These are phyloP conservation scores for Pardosa pseudoannulata DNA, from an alignment of 2,888 invertebrate species.

Conservation along the genomic window DNA sequence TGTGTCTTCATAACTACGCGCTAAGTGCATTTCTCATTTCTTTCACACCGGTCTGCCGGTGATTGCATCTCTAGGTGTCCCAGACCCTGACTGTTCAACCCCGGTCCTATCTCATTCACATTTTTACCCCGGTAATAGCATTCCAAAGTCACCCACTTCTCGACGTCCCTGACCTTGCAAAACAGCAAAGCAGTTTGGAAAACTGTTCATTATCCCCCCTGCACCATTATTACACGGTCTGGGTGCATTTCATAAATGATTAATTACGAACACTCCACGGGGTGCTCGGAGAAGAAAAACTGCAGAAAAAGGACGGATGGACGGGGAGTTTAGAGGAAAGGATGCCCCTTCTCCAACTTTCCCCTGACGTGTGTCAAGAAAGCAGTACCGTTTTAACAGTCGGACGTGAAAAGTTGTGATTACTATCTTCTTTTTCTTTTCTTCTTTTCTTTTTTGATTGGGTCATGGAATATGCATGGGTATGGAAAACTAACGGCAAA, in stretches of 20 bases:
- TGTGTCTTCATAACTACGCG: too few species aligned
- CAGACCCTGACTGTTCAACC: too few species aligned
- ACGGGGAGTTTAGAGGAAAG: not conserved
- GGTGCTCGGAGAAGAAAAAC: conserved; percentile 5
- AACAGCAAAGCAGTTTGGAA: conserved; percentile 54
- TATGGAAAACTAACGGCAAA: too few species aligned
- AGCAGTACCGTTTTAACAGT: conserved; percentile 3
- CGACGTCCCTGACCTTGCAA: conserved; percentile 44
- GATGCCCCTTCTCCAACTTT: not conserved
- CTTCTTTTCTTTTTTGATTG: too few species aligned
- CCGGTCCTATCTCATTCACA: too few species aligned
- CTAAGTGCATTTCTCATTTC: too few species aligned
- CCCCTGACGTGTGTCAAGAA: not conserved
- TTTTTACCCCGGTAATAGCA: not conserved
- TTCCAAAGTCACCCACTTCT: conserved; percentile 58
- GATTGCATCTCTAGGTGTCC: too few species aligned
- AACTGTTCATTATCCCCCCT: conserved; percentile 69
- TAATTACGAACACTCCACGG: conserved; percentile 58
- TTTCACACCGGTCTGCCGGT: too few species aligned
- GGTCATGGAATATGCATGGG: too few species aligned
- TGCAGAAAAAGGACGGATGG: not conserved
- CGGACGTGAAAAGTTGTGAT: not conserved
- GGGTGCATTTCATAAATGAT: conserved; percentile 71
- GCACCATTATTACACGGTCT: conserved; percentile 66
- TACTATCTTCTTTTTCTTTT: too few species aligned